Percentiles rank a stretch among this genome's conserved stretches.
Evolutionary conservation across 2,888 invertebrate genomes (phyloP).

Genomic region (Polydrusus cervinus): DNA sequence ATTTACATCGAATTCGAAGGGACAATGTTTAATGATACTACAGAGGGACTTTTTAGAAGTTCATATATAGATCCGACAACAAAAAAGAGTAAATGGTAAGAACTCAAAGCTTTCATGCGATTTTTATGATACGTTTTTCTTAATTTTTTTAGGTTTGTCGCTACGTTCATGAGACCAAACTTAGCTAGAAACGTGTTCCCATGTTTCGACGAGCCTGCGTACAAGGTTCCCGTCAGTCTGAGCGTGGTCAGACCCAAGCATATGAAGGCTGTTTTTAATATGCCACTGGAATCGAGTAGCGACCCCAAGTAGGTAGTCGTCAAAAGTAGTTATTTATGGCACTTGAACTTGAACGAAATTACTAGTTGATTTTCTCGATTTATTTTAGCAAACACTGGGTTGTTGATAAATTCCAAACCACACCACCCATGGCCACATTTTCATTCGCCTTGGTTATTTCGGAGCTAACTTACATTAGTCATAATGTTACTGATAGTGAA

Average conservation of each 20-base stretch:
- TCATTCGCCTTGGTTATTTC: constrained; percentile 83
- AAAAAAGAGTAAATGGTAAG: constrained; percentile 68
- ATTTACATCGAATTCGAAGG: constrained; percentile 80
- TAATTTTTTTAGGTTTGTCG: constrained; percentile 72
- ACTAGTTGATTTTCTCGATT: background rate
- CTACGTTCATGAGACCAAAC: constrained; percentile 81
- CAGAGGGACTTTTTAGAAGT: constrained; percentile 82
- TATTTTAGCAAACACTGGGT: constrained; percentile 74
- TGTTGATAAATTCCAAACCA: constrained; percentile 80
- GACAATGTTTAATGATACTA: constrained; percentile 75
- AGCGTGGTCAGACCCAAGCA: constrained; percentile 77
- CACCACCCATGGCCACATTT: constrained; percentile 86
- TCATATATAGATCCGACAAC: constrained; percentile 73
- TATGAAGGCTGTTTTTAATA: constrained; percentile 79
- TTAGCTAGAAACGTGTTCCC: constrained; percentile 86
- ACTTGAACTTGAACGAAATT: too few species aligned
- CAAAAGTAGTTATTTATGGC: background rate
- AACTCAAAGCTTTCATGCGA: too few species aligned
- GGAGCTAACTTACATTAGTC: constrained; percentile 71
- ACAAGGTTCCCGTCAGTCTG: constrained; percentile 81
- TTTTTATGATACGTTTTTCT: too few species aligned
- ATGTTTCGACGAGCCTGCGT: constrained; percentile 86
- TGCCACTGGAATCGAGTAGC: constrained; percentile 73
- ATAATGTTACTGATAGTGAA: constrained; percentile 61
- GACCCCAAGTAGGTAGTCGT: constrained; percentile 75